Percentiles rank a stretch among this genome's conserved stretches.
These are phyloP conservation scores for Malacoraja senta DNA, from an alignment of 2,797 vertebrate genomes.

Conservation along the genomic window DNA sequence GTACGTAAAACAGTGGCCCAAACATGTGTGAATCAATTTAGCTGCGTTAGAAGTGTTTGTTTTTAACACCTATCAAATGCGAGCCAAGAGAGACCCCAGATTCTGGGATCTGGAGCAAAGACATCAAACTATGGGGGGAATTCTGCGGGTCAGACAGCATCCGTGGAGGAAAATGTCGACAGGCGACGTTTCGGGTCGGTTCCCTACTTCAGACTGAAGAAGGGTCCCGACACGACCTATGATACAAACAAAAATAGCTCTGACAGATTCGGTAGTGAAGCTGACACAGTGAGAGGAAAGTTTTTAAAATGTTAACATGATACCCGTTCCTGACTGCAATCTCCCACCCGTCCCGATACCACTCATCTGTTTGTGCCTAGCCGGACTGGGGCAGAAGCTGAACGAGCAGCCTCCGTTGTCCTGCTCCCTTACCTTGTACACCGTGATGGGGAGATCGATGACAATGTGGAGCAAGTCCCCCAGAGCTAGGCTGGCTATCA, in stretches of 20 bases:
- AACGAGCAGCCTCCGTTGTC: not conserved
- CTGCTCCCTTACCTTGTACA: conserved; percentile 72
- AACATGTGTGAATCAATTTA: not conserved
- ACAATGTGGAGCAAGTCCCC: conserved; percentile 82
- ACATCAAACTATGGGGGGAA: too few species aligned
- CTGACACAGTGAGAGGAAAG: not conserved
- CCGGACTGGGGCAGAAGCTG: not conserved
- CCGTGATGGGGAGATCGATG: conserved; percentile 80
- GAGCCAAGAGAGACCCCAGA: too few species aligned
- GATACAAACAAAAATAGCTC: not conserved
- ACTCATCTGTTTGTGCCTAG: not conserved
- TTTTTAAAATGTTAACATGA: not conserved
- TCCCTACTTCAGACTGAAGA: too few species aligned
- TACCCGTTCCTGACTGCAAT: too few species aligned
- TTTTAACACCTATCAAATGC: not conserved
- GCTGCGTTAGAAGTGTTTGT: not conserved
- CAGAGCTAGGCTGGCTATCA: conserved; percentile 81
- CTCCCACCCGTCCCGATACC: not conserved
- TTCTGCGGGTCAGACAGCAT: too few species aligned
- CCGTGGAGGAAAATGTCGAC: too few species aligned
- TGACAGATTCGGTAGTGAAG: not conserved
- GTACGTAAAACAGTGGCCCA: not conserved
- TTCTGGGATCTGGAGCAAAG: too few species aligned
- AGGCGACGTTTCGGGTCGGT: too few species aligned
- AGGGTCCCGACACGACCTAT: too few species aligned